Conservation (phyloP, 2,888 invertebrate genomes). For the Melanostoma mellinum region DNA sequence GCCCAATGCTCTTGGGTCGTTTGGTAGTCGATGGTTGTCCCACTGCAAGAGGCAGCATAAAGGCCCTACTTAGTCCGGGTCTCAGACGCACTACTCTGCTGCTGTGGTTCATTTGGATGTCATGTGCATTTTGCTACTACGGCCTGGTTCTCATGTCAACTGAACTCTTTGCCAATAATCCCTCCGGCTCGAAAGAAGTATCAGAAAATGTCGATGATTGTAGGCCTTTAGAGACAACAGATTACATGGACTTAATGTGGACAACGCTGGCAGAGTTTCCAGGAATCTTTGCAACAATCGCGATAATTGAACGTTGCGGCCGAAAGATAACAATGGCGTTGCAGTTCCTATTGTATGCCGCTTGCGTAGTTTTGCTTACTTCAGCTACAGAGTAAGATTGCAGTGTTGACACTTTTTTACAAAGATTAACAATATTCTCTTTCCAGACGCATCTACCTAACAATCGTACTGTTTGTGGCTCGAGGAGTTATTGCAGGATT, state of each 20-base stretch:
- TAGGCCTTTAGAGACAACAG: constrained; percentile 89
- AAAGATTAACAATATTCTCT: constrained; percentile 65
- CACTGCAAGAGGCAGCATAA: constrained; percentile 85
- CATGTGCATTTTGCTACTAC: constrained; percentile 97
- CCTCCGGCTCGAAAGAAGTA: constrained; percentile 73
- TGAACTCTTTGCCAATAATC: constrained; percentile 86
- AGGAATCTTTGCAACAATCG: constrained; percentile 93
- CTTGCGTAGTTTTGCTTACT: constrained; percentile 89
- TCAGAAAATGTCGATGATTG: constrained; percentile 84
- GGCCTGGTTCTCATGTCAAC: constrained; percentile 97
- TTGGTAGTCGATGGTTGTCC: constrained; percentile 90
- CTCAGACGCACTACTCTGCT: constrained; percentile 92
- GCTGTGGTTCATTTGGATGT: constrained; percentile 97
- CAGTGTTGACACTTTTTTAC: not conserved
- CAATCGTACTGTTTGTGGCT: constrained; percentile 92
- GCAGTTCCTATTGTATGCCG: constrained; percentile 93
- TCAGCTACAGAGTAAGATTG: constrained; percentile 85
- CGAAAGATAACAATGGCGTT: constrained; percentile 95
- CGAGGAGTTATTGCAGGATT: constrained; percentile 96
- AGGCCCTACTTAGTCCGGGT: constrained; percentile 90
- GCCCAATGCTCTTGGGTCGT: constrained; percentile 93
- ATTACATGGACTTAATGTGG: constrained; percentile 96
- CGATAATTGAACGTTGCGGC: constrained; percentile 94
- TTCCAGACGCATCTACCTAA: constrained; percentile 88
- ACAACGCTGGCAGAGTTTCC: constrained; percentile 97